Evolutionary conservation across 1,140 invertebrate genomes (phyloP).

Genomic region (Drosophila sproati): DNA sequence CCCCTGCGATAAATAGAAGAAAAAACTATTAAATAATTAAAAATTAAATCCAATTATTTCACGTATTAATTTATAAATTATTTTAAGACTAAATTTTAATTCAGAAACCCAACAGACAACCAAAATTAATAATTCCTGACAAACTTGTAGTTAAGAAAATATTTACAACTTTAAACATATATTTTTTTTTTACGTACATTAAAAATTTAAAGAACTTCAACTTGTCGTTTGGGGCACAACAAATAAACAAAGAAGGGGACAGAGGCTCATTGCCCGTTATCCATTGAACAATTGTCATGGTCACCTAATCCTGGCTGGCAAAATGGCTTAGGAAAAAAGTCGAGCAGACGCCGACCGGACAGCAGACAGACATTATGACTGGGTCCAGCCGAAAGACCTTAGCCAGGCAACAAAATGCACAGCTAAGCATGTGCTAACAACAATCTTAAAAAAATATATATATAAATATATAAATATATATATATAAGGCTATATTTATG

Average conservation of each 20-base stretch:
- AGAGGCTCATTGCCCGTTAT: constrained; percentile 21
- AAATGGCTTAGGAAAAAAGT: constrained; percentile 45
- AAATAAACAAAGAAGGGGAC: constrained; percentile 34
- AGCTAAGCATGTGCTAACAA: constrained; percentile 40
- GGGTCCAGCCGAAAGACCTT: constrained; percentile 14
- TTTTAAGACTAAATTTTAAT: too few species aligned
- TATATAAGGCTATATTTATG: not conserved
- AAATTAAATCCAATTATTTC: too few species aligned
- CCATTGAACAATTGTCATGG: constrained; percentile 72
- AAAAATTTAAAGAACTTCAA: too few species aligned
- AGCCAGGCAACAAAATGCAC: constrained; percentile 42
- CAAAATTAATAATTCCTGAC: too few species aligned
- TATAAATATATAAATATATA: not conserved
- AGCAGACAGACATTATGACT: too few species aligned
- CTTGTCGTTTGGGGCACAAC: not conserved
- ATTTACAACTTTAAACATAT: too few species aligned
- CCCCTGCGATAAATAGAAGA: too few species aligned
- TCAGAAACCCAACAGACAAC: too few species aligned
- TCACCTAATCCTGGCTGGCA: constrained; percentile 74
- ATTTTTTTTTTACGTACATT: too few species aligned
- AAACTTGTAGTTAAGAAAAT: too few species aligned
- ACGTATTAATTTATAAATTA: too few species aligned
- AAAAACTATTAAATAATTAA: too few species aligned
- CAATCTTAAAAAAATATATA: constrained; percentile 12
- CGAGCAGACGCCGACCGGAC: not conserved